Evolutionary conservation across 2,113 vertebrate species (phyloP).

Genomic region (Corythornis vintsioides): DNA sequence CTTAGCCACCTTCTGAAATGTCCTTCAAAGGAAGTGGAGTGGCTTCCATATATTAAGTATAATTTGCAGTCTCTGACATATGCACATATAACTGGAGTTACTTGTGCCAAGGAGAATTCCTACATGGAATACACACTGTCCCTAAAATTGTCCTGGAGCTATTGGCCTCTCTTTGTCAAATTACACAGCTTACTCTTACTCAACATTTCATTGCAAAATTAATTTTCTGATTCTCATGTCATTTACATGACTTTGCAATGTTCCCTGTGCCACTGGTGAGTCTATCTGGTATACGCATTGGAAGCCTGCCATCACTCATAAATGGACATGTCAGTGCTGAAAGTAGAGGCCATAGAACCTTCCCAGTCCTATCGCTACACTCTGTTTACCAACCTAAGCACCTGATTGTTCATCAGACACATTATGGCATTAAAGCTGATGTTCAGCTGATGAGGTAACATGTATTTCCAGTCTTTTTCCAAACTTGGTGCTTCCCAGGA

Average conservation of each 20-base stretch:
- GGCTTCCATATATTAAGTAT: no score
- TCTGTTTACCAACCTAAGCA: not conserved
- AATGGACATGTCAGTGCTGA: not conserved
- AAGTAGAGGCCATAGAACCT: not conserved
- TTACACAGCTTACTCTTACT: not conserved
- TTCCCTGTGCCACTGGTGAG: not conserved
- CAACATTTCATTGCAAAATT: not conserved
- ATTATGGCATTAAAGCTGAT: not conserved
- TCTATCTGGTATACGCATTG: not conserved
- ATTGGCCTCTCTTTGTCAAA: not conserved
- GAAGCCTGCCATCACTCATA: not conserved
- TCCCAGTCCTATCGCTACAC: not conserved
- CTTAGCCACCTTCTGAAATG: no score
- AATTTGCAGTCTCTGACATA: not conserved
- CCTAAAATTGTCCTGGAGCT: rapidly evolving
- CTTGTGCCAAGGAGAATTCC: not conserved
- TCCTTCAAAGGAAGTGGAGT: no score
- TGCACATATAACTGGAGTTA: not conserved
- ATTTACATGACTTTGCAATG: not conserved
- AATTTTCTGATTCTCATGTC: not conserved
- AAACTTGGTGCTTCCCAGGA: not conserved
- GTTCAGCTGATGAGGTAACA: not conserved
- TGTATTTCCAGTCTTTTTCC: not conserved
- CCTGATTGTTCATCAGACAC: not conserved
- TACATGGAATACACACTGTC: not conserved